Evolutionary conservation across 2,797 vertebrate genomes (phyloP), one percentile per base, ranked within the genome.

Genomic region (Pogonophryne albipinna): DNA sequence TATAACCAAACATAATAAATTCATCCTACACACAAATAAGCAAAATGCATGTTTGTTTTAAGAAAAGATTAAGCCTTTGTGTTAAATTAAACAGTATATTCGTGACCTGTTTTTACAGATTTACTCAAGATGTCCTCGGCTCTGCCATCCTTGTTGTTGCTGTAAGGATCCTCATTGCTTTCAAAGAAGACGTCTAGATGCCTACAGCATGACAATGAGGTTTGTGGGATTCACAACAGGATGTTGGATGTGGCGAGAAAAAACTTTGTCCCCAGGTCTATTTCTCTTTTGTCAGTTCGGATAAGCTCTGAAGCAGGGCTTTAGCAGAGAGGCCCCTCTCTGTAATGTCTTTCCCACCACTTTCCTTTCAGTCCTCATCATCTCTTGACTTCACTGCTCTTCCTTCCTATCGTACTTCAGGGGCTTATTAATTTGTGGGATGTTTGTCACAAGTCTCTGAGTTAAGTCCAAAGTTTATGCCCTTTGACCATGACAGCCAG

Each of bases 241-340:
- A 77, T 42, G 56, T 45, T 85, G 60, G 62, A 76, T 17, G 66
- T 60, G 52, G 31, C 57, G 15, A 15, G 20, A 20, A 63, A 57
- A 74, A 51, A 59, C 63, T 68, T 81, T 71, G 63, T 80, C 56
- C 70, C 20, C 52, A 49, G 47, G 71, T 83, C 55, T 15, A 76
- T 85, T 81, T 76, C 50, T 80, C 53, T 11, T 41, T 56, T 80
- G 80, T 85, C 82, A 85, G 53, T 60, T 76, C 76, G 71, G 58
- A 83, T 88, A 57, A 83, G 51, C 76, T 74, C 63, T 16, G 49
- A 65, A 67, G 27, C 17, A 10, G 14, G 44, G 16, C 50, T 67
- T 74, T 27, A 68, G 56, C 52, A 44, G 44, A 14, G n/a, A 66
- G 56, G n/a, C 3, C 27, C 38, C 1, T 42, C 64, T 60, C 41